Base-by-base conservation (phyloP, 2,113 vertebrate genomes). In the Scomber scombrus region DNA sequence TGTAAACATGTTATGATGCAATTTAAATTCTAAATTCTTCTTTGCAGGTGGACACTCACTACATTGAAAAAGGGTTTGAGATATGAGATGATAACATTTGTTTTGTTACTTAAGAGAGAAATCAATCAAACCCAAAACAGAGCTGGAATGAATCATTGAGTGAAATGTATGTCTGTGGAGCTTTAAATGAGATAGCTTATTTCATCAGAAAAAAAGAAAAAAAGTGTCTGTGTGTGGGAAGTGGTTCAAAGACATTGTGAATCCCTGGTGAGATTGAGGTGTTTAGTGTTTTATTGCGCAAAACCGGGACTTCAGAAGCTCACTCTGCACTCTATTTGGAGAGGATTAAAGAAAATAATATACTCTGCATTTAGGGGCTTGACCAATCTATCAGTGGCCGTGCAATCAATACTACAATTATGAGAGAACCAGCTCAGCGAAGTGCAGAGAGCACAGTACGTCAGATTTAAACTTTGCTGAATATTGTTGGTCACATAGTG, bases 381-480 rank as follows among this genome's bases (percentile, higher is more conserved):
- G 71, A 76, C 69, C 74, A 81, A 82, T 88, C 83, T 83, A 85
- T 85, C 8, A 13, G 34, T 18, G 46, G 78, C 70, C 18, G 31
- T 49, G 71, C 49, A 69, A 88, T 93, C 91, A 90, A 92, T 93
- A 88, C 67, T 14, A 75, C 76, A 91, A 87, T 92, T 91, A 93
- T 88, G 88, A 88, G 58, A 77, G 71, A 85, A 88, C 78, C 77
- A 71, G 81, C 84, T 88, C 89, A 84, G 86, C 69, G 50, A 80
- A 84, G 52, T 75, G 85, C 21, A 54, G 49, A 67, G 60, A 81
- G 58, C 54, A 70, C 74, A 67, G 60, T 46, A 75, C 64, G 72
- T 70, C 52, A 84, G 58, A 54, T 76, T 64, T 56, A 57, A 81
- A 83, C 72, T 80, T 60, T 45, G 60, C 76, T 78, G 78, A 66